Evolutionary conservation across 1,140 invertebrate species (phyloP).

Genomic region (Ganaspis sp.): DNA sequence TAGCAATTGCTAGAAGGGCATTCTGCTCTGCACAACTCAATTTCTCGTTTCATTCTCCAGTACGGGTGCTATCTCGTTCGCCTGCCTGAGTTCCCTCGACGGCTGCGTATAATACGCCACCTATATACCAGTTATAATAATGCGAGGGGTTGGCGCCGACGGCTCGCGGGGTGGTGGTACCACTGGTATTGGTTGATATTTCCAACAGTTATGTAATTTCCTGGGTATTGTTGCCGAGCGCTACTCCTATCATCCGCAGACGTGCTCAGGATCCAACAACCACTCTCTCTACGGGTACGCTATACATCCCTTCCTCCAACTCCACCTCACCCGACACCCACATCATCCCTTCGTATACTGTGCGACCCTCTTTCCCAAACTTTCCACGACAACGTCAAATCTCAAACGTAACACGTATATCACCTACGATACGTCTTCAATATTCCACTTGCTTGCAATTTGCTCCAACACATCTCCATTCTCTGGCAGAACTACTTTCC

Average conservation of each 20-base stretch:
- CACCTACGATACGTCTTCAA: slow-evolving; percentile 29
- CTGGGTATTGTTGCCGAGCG: slow-evolving; percentile 74
- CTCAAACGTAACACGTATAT: slow-evolving; percentile 55
- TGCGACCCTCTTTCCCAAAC: slow-evolving; percentile 58
- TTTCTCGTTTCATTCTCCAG: slow-evolving; percentile 76
- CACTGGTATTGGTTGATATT: slow-evolving; percentile 76
- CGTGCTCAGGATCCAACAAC: slow-evolving; percentile 64
- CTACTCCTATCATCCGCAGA: slow-evolving; percentile 72
- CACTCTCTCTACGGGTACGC: slow-evolving; percentile 40
- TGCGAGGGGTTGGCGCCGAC: slow-evolving; percentile 63
- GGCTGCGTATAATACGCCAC: slow-evolving; percentile 74
- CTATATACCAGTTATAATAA: slow-evolving; percentile 74
- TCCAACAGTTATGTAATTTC: slow-evolving; percentile 78
- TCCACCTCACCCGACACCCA: neutral
- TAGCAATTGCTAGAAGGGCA: slow-evolving; percentile 53
- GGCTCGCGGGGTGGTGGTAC: slow-evolving; percentile 47
- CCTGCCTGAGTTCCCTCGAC: slow-evolving; percentile 73
- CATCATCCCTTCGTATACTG: slow-evolving; percentile 28
- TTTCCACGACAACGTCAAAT: slow-evolving; percentile 63
- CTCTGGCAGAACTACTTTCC: neutral
- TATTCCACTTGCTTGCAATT: slow-evolving; percentile 2
- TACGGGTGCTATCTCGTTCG: slow-evolving; percentile 73
- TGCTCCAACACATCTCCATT: neutral
- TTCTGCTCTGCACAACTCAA: slow-evolving; percentile 71
- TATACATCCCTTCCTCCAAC: neutral